Percentiles rank a stretch among this genome's conserved stretches.
Evolutionary conservation across 2,888 invertebrate genomes (phyloP).

Genomic region (Morpho deidamia): DNA sequence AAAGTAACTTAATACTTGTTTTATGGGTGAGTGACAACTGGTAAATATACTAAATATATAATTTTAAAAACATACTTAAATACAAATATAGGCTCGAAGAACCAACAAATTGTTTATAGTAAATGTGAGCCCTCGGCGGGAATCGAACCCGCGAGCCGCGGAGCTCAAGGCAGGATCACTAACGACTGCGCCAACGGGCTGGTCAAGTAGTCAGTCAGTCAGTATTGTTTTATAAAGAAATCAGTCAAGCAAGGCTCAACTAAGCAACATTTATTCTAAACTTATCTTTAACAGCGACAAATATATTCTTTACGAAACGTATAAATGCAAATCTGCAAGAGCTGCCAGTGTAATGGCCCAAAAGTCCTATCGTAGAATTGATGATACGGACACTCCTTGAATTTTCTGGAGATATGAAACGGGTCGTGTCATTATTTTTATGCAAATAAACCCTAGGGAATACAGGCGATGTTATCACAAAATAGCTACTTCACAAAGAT

Average conservation of each 20-base stretch:
- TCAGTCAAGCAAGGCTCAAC: background rate
- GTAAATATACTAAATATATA: too few species aligned
- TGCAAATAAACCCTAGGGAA: conserved; percentile 7
- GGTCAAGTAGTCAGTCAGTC: too few species aligned
- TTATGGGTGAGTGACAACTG: too few species aligned
- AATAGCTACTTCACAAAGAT: background rate
- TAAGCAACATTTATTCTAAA: background rate
- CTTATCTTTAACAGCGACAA: background rate
- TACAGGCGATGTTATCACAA: conserved; percentile 5
- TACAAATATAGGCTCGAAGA: too few species aligned
- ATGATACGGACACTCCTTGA: conserved; percentile 8
- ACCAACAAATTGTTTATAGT: too few species aligned
- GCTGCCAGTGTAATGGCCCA: conserved; percentile 4
- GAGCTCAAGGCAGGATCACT: too few species aligned
- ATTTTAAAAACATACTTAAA: too few species aligned
- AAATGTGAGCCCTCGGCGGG: too few species aligned
- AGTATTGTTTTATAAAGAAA: background rate
- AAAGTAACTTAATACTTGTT: too few species aligned
- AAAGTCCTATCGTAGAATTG: conserved; percentile 8
- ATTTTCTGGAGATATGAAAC: conserved; percentile 4
- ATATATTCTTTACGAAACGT: conserved; percentile 2
- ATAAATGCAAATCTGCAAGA: conserved; percentile 9
- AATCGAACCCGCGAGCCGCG: too few species aligned
- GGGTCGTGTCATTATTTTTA: conserved; percentile 5
- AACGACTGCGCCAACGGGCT: too few species aligned